Evolutionary conservation across 2,888 invertebrate species (phyloP), one percentile per base, ranked within the genome.

Genomic region (Halictus quadricinctus): DNA sequence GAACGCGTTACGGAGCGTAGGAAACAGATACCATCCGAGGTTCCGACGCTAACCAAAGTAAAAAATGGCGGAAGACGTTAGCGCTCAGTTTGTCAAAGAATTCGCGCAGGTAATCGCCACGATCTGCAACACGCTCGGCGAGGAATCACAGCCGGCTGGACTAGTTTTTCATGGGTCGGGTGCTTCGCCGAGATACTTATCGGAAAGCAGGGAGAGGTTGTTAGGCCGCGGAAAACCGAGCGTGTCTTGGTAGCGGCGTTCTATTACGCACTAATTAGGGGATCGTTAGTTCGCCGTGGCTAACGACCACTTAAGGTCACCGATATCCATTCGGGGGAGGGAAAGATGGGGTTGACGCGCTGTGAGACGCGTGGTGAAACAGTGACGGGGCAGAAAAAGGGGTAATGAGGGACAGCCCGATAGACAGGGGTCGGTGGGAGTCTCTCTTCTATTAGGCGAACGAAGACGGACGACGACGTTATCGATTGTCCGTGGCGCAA

Each of bases 241-340:
- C 76, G 29, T 25, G 73, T 79, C 77, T 84, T 78, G 66, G 25
- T 70, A 64, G 66, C 54, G 77, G 86, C 73, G 72, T 88, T 80
- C 85, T 72, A 77, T 83, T 81, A 86, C 83, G 79, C 79, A 82
- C 82, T 89, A 89, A 89, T 89, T 88, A 88, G 87, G 73, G 70
- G 77, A 86, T 87, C 89, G 83, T 88, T 87, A 84, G 83, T 79
- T 76, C 48, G 70, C 72, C 48, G 82, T 75, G 36, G 64, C 83
- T 85, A 89, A 87, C 80, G 84, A 85, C 72, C 85, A 83, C 83
- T 88, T 83, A 83, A 83, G 75, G 81, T 83, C 83, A 76, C 78
- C 81, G 82, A 78, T 80, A 86, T 80, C 70, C 73, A 76, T 66
- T 82, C 76, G 72, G 41, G 69, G 48, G 50, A 12, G 58, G n/a